phyloP scores from a whole-genome alignment of 2,797 vertebrate species.

The Toxotes lorentzi region DNA sequence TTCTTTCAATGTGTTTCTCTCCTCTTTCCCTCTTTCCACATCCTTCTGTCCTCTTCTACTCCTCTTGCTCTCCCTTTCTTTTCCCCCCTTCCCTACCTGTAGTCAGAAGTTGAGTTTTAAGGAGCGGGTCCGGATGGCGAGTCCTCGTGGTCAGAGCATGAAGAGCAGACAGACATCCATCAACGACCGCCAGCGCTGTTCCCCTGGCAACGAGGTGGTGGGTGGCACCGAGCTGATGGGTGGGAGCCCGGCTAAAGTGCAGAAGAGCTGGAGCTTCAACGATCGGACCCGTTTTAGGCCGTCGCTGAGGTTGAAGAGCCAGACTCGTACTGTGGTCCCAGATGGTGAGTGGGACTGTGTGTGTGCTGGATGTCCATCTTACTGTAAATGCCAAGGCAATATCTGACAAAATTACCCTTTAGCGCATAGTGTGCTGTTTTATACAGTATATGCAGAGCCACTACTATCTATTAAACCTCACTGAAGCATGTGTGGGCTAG shows the following conservation, averaged over 20 bases:
- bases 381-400: neutral
- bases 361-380: neutral
- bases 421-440: neutral
- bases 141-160: conserved; percentile 96
- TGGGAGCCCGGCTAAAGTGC: conserved; percentile 95
- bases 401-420: neutral
- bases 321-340: conserved; percentile 88
- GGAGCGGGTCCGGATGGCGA: conserved; percentile 97
- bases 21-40: neutral
- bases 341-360: conserved; percentile 87
- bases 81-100: conserved; percentile 54
- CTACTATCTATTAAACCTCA: neutral
- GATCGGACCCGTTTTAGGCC: conserved; percentile 96
- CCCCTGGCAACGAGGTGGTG: conserved; percentile 88
- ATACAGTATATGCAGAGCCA: neutral
- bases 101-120: conserved; percentile 99
- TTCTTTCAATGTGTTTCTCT: neutral
- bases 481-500: too few species aligned
- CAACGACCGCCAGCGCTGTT: conserved; percentile 88
- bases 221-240: conserved; percentile 82
- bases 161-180: conserved; percentile 93
- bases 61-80: neutral
- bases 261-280: conserved; percentile 99
- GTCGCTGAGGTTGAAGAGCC: conserved; percentile 95
- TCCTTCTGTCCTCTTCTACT: neutral